A percentile compares a stretch with the other conserved stretches of the same genome.
These are phyloP conservation scores for Ophonus ardosiacus DNA, from an alignment of 2,888 invertebrate genomes.

Conservation along the genomic window DNA sequence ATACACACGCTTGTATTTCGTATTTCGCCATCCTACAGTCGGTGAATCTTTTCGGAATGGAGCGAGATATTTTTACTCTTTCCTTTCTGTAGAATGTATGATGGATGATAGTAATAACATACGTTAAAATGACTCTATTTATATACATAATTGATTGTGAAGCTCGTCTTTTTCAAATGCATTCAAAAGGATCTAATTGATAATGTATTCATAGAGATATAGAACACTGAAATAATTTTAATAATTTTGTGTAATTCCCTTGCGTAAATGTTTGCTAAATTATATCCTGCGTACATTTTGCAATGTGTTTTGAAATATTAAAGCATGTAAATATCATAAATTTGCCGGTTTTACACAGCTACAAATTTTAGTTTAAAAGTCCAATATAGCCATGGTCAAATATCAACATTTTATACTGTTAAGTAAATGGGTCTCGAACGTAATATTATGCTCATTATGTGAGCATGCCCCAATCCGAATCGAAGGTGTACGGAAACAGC, in stretches of 20 bases:
- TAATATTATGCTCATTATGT: too few species aligned
- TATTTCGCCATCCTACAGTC: conserved; percentile 33
- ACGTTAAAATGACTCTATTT: not conserved
- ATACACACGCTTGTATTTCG: conserved; percentile 42
- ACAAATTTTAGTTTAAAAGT: not conserved
- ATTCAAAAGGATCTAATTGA: not conserved
- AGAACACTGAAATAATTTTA: not conserved
- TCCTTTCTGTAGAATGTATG: conserved; percentile 3
- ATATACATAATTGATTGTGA: not conserved
- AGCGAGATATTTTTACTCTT: conserved; percentile 35
- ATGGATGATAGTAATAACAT: conserved; percentile 22
- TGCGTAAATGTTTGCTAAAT: not conserved
- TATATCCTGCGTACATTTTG: not conserved
- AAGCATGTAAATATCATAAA: not conserved
- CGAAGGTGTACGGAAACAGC: too few species aligned
- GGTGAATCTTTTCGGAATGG: conserved; percentile 7
- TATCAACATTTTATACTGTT: too few species aligned
- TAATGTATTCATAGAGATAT: not conserved
- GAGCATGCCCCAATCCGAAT: too few species aligned
- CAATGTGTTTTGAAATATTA: not conserved
- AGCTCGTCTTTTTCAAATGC: not conserved
- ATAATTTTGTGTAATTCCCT: not conserved
- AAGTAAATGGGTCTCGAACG: too few species aligned
- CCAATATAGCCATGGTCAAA: not conserved
- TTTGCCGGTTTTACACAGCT: not conserved